A percentile compares a stretch with the other conserved stretches of the same genome.
phyloP scores from a whole-genome alignment of 1,140 invertebrate genomes.

The Agrypnia vestita region DNA sequence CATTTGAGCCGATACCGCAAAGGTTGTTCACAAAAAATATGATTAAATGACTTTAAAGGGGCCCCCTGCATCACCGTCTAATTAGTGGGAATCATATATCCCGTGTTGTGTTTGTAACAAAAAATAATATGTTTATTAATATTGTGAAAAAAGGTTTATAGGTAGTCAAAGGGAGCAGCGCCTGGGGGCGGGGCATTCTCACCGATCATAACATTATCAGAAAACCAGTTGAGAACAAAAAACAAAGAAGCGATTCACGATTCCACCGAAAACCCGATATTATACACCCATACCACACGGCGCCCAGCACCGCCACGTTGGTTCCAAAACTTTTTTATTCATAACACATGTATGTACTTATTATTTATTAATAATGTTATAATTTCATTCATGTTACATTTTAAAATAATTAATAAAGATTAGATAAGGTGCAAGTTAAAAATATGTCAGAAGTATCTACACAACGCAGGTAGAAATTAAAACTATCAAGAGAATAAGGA shows the following conservation, averaged over 20 bases:
- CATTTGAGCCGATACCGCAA: too few relatives aligned
- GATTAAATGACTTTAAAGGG: not conserved
- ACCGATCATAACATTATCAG: slow-evolving; percentile 49
- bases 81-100: slow-evolving; percentile 33
- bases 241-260: slow-evolving; percentile 53
- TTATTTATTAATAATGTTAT: too few relatives aligned
- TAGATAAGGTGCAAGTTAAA: too few relatives aligned
- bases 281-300: slow-evolving; percentile 52
- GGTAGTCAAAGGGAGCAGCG: not conserved
- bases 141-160: slow-evolving; percentile 16
- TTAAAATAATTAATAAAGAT: too few relatives aligned
- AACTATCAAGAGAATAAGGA: too few relatives aligned
- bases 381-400: too few relatives aligned
- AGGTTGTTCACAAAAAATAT: too few relatives aligned
- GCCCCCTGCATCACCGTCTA: not conserved
- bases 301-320: not conserved
- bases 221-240: slow-evolving; percentile 46
- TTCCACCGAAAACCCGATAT: slow-evolving; percentile 52
- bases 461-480: too few relatives aligned
- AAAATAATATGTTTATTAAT: slow-evolving; percentile 33
- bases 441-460: too few relatives aligned
- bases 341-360: too few relatives aligned
- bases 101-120: slow-evolving; percentile 23
- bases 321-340: not conserved
- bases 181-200: slow-evolving; percentile 25